Evolutionary conservation across 2,797 vertebrate species (phyloP).

Genomic region (Podargus strigoides): DNA sequence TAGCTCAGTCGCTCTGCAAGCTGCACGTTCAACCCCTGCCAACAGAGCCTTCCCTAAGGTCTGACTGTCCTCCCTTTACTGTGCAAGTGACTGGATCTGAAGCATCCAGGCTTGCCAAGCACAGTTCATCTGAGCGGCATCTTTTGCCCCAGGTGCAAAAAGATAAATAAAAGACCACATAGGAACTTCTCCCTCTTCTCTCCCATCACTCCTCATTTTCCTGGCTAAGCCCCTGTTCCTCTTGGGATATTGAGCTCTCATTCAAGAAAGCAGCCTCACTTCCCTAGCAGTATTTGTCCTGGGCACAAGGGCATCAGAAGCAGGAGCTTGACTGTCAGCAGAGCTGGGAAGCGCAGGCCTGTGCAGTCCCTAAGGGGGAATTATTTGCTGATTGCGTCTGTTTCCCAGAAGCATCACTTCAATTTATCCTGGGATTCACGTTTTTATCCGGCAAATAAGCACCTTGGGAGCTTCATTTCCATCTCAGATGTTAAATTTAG

Average conservation of each 20-base stretch:
- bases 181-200: background rate
- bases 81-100: background rate
- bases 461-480: constrained; percentile 44
- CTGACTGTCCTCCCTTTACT: background rate
- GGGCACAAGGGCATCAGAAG: constrained; percentile 27
- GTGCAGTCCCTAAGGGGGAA: constrained; percentile 5
- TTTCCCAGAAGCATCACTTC: constrained; percentile 60
- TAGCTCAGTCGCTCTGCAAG: background rate
- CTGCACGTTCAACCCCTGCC: background rate
- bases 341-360: constrained; percentile 27
- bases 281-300: background rate
- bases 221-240: background rate
- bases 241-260: background rate
- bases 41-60: background rate
- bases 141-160: background rate
- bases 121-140: background rate
- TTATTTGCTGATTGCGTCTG: constrained; percentile 50
- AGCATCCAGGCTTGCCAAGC: background rate
- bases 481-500: constrained; percentile 64
- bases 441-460: constrained; percentile 37
- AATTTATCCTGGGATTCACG: constrained; percentile 37
- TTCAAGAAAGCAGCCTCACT: background rate
- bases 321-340: constrained; percentile 7
- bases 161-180: background rate
- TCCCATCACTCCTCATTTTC: background rate